A percentile compares a stretch with the other conserved stretches of the same genome.
Evolutionary conservation across 2,888 invertebrate species (phyloP).

Genomic region (Leptopilina syphax): DNA sequence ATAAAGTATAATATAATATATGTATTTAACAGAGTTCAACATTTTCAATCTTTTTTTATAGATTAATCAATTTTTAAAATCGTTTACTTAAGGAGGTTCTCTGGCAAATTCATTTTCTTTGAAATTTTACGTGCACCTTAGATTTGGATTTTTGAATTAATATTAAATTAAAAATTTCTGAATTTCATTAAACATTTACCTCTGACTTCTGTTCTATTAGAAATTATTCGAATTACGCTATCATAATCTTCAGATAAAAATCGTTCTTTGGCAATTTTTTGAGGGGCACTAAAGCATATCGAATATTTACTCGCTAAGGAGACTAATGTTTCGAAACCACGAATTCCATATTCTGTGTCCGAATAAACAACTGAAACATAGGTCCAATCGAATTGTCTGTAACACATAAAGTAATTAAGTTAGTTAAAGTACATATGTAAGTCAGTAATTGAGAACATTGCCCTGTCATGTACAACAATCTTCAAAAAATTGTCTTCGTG

Average conservation of each 20-base stretch:
- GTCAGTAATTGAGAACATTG: too few relatives aligned
- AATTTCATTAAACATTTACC: constrained; percentile 67
- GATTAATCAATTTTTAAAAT: too few relatives aligned
- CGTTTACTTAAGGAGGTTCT: too few relatives aligned
- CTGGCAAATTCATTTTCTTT: too few relatives aligned
- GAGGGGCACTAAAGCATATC: constrained; percentile 78
- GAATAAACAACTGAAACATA: constrained; percentile 79
- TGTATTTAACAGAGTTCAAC: background rate
- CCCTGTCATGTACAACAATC: too few relatives aligned
- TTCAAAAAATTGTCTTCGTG: too few relatives aligned
- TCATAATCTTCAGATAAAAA: constrained; percentile 75
- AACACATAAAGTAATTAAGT: constrained; percentile 41
- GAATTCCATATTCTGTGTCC: constrained; percentile 79
- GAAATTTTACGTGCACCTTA: too few relatives aligned
- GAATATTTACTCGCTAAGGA: constrained; percentile 74
- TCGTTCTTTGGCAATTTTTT: constrained; percentile 76
- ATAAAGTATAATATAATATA: constrained; percentile 22
- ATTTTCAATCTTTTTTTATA: background rate
- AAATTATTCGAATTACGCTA: constrained; percentile 74
- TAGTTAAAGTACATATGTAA: too few relatives aligned
- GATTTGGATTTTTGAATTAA: too few relatives aligned
- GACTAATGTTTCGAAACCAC: constrained; percentile 77
- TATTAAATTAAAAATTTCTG: too few relatives aligned
- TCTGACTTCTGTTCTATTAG: constrained; percentile 76
- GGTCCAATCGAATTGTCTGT: constrained; percentile 78